phyloP scores from a whole-genome alignment of 2,113 vertebrate genomes.

The Arothron firmamentum region DNA sequence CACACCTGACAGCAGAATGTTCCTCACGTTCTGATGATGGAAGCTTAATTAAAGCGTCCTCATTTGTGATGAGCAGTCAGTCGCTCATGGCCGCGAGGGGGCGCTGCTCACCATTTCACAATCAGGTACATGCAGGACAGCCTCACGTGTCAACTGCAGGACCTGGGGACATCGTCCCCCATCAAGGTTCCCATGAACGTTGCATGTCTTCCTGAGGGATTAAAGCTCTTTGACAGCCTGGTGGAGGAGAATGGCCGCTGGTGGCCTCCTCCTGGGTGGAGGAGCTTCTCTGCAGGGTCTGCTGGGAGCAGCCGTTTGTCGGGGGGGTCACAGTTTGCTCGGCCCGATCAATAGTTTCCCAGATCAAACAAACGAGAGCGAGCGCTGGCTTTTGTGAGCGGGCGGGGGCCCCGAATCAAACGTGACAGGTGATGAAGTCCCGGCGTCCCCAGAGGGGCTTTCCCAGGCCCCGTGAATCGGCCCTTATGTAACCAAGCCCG shows the following conservation, averaged over 20 bases:
- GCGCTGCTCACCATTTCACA: too few species aligned
- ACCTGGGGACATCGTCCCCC: background rate
- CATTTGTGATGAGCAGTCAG: too few species aligned
- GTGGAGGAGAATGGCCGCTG: constrained; percentile 19
- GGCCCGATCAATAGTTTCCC: constrained; percentile 33
- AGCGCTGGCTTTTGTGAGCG: constrained; percentile 11
- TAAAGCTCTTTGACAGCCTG: constrained; percentile 12
- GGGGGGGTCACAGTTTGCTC: constrained; percentile 12
- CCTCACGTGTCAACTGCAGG: too few species aligned
- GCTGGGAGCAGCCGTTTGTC: constrained; percentile 19
- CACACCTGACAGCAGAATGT: too few species aligned
- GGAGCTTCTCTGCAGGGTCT: constrained; percentile 13
- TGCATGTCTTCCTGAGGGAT: background rate
- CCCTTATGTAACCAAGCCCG: constrained; percentile 41
- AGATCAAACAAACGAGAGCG: constrained; percentile 8
- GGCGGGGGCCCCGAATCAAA: constrained; percentile 21
- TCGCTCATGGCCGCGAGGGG: too few species aligned
- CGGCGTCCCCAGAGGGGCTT: constrained; percentile 20
- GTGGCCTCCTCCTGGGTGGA: constrained; percentile 27
- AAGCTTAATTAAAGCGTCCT: too few species aligned
- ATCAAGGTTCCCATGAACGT: background rate
- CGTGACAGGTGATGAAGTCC: constrained; percentile 36
- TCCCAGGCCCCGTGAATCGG: constrained; percentile 26
- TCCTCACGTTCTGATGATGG: too few species aligned
- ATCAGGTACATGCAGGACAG: too few species aligned